phyloP scores from a whole-genome alignment of 2,797 vertebrate species.

The Diplodus sargus region DNA sequence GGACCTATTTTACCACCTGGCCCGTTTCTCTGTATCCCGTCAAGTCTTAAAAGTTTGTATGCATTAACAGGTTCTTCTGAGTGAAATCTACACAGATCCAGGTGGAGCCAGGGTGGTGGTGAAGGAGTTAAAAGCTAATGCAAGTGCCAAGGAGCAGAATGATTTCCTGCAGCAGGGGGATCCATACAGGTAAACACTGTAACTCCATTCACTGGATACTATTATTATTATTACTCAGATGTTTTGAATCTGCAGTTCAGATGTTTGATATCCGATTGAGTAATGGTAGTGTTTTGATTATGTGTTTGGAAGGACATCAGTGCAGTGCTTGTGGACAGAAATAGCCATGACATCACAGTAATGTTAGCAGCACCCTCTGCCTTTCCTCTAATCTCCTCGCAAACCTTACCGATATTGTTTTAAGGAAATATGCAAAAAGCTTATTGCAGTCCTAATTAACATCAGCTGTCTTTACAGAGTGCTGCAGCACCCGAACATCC shows the following conservation, averaged over 20 bases:
- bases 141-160: slow-evolving; percentile 92
- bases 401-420: neutral
- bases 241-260: neutral
- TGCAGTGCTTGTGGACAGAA: slow-evolving; percentile 4
- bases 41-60: neutral
- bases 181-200: slow-evolving; percentile 90
- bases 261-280: neutral
- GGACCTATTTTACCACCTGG: neutral
- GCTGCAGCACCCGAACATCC: slow-evolving; percentile 94
- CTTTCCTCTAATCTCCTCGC: slow-evolving; percentile 13
- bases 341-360: slow-evolving; percentile 26
- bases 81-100: slow-evolving; percentile 93
- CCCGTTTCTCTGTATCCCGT: neutral
- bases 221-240: neutral
- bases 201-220: neutral
- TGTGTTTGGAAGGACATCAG: neutral
- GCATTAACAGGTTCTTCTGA: slow-evolving; percentile 90
- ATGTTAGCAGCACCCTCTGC: slow-evolving; percentile 62
- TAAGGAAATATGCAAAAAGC: neutral
- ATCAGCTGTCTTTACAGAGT: slow-evolving; percentile 75
- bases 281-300: neutral
- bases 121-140: slow-evolving; percentile 95
- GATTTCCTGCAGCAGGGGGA: slow-evolving; percentile 95
- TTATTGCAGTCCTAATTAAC: neutral
- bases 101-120: slow-evolving; percentile 92